Conservation (phyloP, 2,888 invertebrate species). For the Diarsia dahlii region DNA sequence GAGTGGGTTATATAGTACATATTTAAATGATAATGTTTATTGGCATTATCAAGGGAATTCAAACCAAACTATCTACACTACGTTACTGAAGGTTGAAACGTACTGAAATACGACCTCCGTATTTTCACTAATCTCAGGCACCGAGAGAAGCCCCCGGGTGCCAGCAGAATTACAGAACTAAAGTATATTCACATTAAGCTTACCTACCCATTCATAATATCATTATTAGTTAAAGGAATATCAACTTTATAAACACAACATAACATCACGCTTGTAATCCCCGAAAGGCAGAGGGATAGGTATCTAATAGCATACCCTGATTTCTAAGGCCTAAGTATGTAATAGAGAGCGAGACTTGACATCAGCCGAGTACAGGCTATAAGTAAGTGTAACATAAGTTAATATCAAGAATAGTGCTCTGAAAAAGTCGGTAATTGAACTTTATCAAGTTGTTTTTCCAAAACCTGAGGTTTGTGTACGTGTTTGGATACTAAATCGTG, state of each 20-base stretch:
- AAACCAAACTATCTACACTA: neutral
- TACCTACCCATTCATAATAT: neutral
- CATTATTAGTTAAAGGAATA: neutral
- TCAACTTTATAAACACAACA: neutral
- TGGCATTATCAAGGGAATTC: neutral
- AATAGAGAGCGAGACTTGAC: too few species aligned
- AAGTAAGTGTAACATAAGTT: neutral
- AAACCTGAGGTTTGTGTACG: neutral
- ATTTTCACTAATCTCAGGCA: slow-evolving; percentile 5
- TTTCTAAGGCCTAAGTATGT: too few species aligned
- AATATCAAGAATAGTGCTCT: neutral
- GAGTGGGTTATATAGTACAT: neutral
- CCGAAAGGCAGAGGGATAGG: too few species aligned
- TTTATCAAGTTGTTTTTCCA: neutral
- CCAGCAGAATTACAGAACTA: slow-evolving; percentile 11
- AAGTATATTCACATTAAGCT: neutral
- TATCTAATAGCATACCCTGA: too few species aligned
- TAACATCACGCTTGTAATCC: too few species aligned
- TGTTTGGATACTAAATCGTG: neutral
- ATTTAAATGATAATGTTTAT: neutral
- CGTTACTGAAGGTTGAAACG: neutral
- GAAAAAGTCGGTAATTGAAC: neutral
- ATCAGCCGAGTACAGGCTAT: neutral
- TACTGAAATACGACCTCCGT: slow-evolving; percentile 2
- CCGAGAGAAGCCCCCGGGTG: slow-evolving; percentile 2